Percentiles rank a stretch among this genome's conserved stretches.
These are phyloP conservation scores for Ophioninae sp. DNA, from an alignment of 2,888 invertebrate genomes.

Conservation along the genomic window DNA sequence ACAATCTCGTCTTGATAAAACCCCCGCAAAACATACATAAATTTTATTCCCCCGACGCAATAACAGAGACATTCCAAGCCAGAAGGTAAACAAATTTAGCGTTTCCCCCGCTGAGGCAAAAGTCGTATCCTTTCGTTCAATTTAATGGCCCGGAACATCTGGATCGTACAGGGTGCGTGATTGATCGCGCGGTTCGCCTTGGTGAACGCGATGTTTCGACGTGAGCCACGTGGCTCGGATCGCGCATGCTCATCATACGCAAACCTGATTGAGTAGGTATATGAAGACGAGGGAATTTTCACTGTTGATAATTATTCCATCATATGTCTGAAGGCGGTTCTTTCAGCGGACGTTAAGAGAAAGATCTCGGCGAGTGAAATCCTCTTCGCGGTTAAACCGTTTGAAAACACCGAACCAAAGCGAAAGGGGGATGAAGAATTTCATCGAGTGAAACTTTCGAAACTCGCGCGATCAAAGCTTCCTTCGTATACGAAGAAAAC, in stretches of 20 bases:
- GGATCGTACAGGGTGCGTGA: not conserved
- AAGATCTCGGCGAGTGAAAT: not conserved
- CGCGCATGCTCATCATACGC: not conserved
- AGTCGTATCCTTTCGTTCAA: not conserved
- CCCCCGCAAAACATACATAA: conserved; percentile 17
- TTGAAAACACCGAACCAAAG: not conserved
- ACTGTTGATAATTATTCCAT: not conserved
- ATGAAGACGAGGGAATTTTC: not conserved
- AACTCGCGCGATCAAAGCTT: not conserved
- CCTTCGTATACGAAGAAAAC: not conserved
- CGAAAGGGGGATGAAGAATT: not conserved
- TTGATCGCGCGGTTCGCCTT: not conserved
- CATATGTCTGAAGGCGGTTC: not conserved
- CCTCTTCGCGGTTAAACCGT: not conserved
- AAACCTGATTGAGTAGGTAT: not conserved
- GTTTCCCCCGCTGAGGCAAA: conserved; percentile 8
- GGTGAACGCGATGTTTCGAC: not conserved
- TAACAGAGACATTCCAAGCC: not conserved
- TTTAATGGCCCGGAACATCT: conserved; percentile 4
- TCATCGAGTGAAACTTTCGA: not conserved
- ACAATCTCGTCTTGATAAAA: conserved; percentile 42
- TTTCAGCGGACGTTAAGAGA: not conserved
- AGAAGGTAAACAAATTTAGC: conserved; percentile 5
- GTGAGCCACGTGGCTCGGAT: not conserved
- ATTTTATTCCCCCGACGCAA: conserved; percentile 9